Evolutionary conservation across 2,113 vertebrate genomes (phyloP).

Genomic region (Leucoraja erinaceus): DNA sequence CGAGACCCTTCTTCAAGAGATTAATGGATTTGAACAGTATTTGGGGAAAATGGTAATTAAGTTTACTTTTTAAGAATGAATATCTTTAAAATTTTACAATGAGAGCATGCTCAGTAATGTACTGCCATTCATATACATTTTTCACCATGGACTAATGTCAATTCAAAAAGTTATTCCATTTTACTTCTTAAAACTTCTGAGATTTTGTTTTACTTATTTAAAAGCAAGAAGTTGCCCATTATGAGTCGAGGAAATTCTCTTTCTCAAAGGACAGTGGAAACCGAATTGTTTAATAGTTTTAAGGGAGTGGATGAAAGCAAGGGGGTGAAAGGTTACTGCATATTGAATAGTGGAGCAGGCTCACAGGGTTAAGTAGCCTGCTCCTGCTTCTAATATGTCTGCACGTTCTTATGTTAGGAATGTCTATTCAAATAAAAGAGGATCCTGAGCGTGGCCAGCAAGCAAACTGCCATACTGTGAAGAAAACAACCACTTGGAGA

Average conservation of each 20-base stretch:
- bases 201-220: not conserved
- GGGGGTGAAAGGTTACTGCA: too few species aligned
- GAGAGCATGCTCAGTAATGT: not conserved
- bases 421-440: not conserved
- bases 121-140: not conserved
- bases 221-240: too few species aligned
- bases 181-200: not conserved
- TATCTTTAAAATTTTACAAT: not conserved
- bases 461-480: not conserved
- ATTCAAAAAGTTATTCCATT: not conserved
- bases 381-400: too few species aligned
- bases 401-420: not conserved
- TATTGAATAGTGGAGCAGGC: too few species aligned
- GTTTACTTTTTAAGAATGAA: not conserved
- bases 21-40: not conserved
- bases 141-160: not conserved
- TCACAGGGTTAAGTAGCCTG: too few species aligned
- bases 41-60: not conserved
- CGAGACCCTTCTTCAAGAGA: not conserved
- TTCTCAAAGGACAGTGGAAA: too few species aligned
- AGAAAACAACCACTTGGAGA: not conserved
- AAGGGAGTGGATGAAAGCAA: too few species aligned
- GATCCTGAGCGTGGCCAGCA: not conserved
- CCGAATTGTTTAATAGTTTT: too few species aligned
- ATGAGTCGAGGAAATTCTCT: too few species aligned